Evolutionary conservation across 2,113 vertebrate species (phyloP).

Genomic region (Ariopsis seemanni): DNA sequence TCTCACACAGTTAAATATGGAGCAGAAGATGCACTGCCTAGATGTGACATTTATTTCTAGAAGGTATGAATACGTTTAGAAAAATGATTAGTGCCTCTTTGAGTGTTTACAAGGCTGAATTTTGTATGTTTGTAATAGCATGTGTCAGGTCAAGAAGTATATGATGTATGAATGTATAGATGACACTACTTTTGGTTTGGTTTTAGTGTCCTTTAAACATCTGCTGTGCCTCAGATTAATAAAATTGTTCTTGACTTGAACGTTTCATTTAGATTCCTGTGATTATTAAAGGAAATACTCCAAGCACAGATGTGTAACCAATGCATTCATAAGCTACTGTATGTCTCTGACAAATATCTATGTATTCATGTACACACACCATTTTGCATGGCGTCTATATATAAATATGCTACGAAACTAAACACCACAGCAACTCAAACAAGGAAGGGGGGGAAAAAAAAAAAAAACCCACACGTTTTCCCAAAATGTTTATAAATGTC

Average conservation of each 20-base stretch:
- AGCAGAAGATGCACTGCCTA: constrained; percentile 39
- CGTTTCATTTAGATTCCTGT: not conserved
- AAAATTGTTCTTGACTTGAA: constrained; percentile 56
- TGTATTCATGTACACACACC: not conserved
- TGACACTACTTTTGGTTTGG: constrained; percentile 58
- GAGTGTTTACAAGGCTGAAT: constrained; percentile 48
- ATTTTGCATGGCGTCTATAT: not conserved
- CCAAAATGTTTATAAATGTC: constrained; percentile 45
- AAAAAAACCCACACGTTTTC: not conserved
- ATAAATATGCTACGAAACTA: not conserved
- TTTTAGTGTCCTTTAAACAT: constrained; percentile 61
- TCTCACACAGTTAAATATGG: constrained; percentile 17
- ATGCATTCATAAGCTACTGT: not conserved
- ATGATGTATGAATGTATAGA: constrained; percentile 65
- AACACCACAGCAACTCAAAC: not conserved
- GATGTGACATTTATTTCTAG: constrained; percentile 16
- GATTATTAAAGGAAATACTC: not conserved
- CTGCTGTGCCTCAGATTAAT: constrained; percentile 78
- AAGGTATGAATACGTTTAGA: not conserved
- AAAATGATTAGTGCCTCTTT: constrained; percentile 43
- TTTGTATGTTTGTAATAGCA: constrained; percentile 43
- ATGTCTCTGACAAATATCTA: not conserved
- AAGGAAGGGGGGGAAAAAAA: not conserved
- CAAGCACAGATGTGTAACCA: not conserved
- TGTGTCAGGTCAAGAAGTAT: constrained; percentile 38